Evolutionary conservation across 1,140 invertebrate genomes (phyloP), one percentile per base, ranked within the genome.

Genomic region (Copidosoma floridanum): DNA sequence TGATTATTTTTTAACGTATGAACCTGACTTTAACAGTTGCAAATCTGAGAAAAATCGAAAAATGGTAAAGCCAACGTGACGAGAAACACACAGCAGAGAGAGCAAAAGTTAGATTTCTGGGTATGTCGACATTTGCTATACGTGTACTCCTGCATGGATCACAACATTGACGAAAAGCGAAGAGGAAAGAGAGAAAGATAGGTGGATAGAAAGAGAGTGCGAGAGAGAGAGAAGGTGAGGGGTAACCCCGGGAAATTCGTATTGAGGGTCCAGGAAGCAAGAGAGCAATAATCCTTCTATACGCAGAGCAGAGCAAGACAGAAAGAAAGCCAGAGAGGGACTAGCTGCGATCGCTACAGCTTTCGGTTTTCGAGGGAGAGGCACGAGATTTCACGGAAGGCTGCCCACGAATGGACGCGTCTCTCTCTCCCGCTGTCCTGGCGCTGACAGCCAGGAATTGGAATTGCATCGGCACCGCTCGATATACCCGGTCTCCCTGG

Each of bases 401-500:
- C 75, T 73, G 74, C 68, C 75, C 75, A 76, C 77, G 76, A 80
- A 80, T 80, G 76, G 78, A 80, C 76, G 76, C 77, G 77, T 79
- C 76, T 80, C 77, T 76, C 76, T 79, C 77, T 80, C 76, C 74
- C 76, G 75, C 72, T 75, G 76, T 71, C 76, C 78, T 80, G 78
- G 75, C 74, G 77, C 77, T 80, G 78, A 80, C 78, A 80, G 78
- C 76, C 73, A 79, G 76, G 78, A 80, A 79, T 80, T 80, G 78
- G 77, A 79, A 80, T 80, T 79, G 78, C 77, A 80, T 80, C 76
- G 77, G 77, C 77, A 71, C 76, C 77, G 77, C 75, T 79, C 78
- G 76, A 78, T 80, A 78, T 74, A n/a, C n/a, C n/a, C n/a, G 18
- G 29, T 18, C 32, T 24, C n/a, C 10, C 57, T 29, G 14, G 35